Evolutionary conservation across 2,888 invertebrate genomes (phyloP), one percentile per base, ranked within the genome.

Genomic region (Andrena hattorfiana): DNA sequence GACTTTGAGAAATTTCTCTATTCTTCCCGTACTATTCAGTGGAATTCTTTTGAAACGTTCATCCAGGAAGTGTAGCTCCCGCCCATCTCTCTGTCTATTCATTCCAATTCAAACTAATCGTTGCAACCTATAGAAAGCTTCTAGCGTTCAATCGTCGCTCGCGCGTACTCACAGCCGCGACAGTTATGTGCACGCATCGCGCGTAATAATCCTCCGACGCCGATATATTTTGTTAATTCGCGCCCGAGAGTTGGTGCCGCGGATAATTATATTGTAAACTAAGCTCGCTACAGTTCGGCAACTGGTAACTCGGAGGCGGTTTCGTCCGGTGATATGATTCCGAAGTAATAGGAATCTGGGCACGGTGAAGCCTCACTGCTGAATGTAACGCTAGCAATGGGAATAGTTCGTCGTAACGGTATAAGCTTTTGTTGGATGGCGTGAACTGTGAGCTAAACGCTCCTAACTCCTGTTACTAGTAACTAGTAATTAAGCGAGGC

Each of bases 401-500:
- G 89, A 86, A 88, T 86, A 84, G 85, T 85, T 90, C 84, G 77
- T 80, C 78, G 81, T 88, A 88, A 89, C 85, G 88, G 81, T 89
- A 84, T 87, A 85, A 90, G 90, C 89, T 89, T 87, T 83, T 87
- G 89, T 85, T 84, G 88, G 86, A 87, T 87, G 85, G 87, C 83
- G 89, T 84, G 88, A 90, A 89, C 87, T 87, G 90, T 89, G 87
- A 90, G 90, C 90, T 92, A 92, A 92, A 91, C 90, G 90, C 87
- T 91, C 85, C 90, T 86, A 92, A 92, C 92, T 91, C 90, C 84
- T 85, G 91, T 89, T 91, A 91, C 92, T 89, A 89, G 91, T 91
- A 92, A 91, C 91, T 91, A 89, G 92, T 92, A 92, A 92, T 92
- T 92, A 92, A 92, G 88, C 90, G 89, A 91, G 91, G 92, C 90